Evolutionary conservation across 2,888 invertebrate genomes (phyloP), one percentile per base, ranked within the genome.

Genomic region (Pristionchus maxplancki): DNA sequence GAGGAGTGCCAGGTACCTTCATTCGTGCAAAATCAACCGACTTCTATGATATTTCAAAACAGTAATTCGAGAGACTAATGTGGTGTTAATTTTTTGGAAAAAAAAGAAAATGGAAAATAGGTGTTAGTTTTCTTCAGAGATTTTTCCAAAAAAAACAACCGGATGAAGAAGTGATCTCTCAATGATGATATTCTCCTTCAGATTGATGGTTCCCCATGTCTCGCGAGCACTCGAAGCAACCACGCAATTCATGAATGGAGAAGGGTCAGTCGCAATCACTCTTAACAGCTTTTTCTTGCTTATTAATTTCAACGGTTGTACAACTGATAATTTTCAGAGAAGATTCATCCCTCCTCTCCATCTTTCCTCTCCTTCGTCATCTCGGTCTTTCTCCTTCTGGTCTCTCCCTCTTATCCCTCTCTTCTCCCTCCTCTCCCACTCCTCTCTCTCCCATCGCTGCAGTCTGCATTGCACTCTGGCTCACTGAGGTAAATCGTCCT

Each of bases 1-100:
- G 53, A 74, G 87, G 62, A 87, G 78, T 78, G 58, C 87, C 24
- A 74, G 87, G 87, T 78, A n/a, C n/a, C n/a, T n/a, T n/a, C n/a
- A n/a, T n/a, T n/a, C n/a, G n/a, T n/a, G n/a, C n/a, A n/a, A n/a
- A n/a, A n/a, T n/a, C n/a, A n/a, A n/a, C n/a, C n/a, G n/a, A n/a
- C n/a, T n/a, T n/a, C n/a, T n/a, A n/a, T n/a, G n/a, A n/a, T n/a
- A n/a, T n/a, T n/a, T n/a, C n/a, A n/a, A n/a, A n/a, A n/a, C n/a
- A n/a, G n/a, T n/a, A n/a, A n/a, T n/a, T n/a, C n/a, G n/a, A n/a
- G n/a, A n/a, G n/a, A n/a, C n/a, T n/a, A n/a, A n/a, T n/a, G n/a
- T n/a, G n/a, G n/a, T n/a, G n/a, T n/a, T n/a, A n/a, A n/a, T n/a
- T n/a, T n/a, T n/a, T n/a, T n/a, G n/a, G n/a, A n/a, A n/a, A n/a